phyloP scores from a whole-genome alignment of 2,888 invertebrate genomes.

The Ganaspis brasiliensis region DNA sequence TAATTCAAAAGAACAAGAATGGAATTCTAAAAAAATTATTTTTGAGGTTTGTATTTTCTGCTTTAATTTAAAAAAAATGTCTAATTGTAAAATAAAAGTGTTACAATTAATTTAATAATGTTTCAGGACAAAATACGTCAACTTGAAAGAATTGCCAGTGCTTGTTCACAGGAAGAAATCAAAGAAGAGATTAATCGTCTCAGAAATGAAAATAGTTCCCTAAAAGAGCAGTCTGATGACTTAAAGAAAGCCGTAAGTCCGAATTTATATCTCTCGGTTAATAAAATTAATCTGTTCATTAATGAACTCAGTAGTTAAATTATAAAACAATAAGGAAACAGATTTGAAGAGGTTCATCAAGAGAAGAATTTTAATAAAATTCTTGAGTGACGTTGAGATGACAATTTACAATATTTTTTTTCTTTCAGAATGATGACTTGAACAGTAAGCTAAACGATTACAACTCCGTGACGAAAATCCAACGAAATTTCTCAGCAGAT shows the following conservation, averaged over 20 bases:
- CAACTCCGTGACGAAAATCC: constrained; percentile 91
- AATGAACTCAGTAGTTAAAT: not conserved
- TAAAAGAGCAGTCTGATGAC: constrained; percentile 88
- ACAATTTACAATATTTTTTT: constrained; percentile 38
- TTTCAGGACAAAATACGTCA: constrained; percentile 71
- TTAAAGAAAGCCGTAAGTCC: constrained; percentile 84
- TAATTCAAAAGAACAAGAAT: constrained; percentile 86
- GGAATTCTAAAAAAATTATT: constrained; percentile 87
- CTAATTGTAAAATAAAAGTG: no score
- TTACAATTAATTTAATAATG: no score
- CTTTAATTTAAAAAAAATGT: no score
- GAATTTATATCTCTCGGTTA: constrained; percentile 45
- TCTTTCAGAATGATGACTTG: constrained; percentile 87
- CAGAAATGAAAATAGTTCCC: constrained; percentile 85
- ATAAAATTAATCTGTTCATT: constrained; percentile 42
- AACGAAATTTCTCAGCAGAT: constrained; percentile 89
- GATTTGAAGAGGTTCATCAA: not conserved
- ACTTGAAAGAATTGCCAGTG: constrained; percentile 74
- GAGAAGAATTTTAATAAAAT: constrained; percentile 21
- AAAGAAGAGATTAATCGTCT: constrained; percentile 87
- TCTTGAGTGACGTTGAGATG: constrained; percentile 16
- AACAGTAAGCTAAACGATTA: constrained; percentile 91
- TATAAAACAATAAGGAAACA: not conserved
- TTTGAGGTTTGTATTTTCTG: constrained; percentile 82
- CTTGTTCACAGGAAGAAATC: constrained; percentile 87